Conservation (phyloP, 2,888 invertebrate species). For the Pammene fasciana region DNA sequence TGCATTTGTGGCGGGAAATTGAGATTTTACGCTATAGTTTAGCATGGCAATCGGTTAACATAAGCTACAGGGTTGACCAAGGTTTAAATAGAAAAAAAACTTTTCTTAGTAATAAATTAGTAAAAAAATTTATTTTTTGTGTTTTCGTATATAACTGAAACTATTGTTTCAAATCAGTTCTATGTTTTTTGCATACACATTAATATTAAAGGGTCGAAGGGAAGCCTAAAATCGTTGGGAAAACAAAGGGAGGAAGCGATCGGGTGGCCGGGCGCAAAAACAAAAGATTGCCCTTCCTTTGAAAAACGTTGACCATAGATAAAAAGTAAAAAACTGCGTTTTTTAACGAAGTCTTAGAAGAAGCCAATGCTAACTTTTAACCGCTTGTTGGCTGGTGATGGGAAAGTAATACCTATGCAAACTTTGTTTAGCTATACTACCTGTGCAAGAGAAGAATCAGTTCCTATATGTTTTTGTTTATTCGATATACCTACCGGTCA, state of each 20-base stretch:
- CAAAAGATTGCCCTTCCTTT: slow-evolving; percentile 63
- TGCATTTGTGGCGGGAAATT: slow-evolving; percentile 25
- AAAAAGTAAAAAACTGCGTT: slow-evolving; percentile 51
- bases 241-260: slow-evolving; percentile 78
- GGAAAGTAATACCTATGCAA: neutral
- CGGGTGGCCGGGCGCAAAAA: slow-evolving; percentile 73
- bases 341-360: slow-evolving; percentile 59
- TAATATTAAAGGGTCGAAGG: slow-evolving; percentile 63
- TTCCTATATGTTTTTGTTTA: no score
- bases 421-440: neutral
- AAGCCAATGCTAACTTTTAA: slow-evolving; percentile 27
- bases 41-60: neutral
- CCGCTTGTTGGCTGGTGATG: neutral
- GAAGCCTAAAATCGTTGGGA: slow-evolving; percentile 74
- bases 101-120: neutral
- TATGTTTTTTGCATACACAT: slow-evolving; percentile 59
- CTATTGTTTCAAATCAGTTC: slow-evolving; percentile 25
- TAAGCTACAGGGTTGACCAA: neutral
- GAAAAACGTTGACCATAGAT: slow-evolving; percentile 57
- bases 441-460: no score
- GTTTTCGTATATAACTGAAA: slow-evolving; percentile 1
- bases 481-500: no score
- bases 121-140: neutral
- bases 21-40: slow-evolving; percentile 15
- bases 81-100: no score